A percentile compares a stretch with the other conserved stretches of the same genome.
These are phyloP conservation scores for Orthochromis indermauri DNA, from an alignment of 2,113 vertebrate genomes.

Conservation along the genomic window DNA sequence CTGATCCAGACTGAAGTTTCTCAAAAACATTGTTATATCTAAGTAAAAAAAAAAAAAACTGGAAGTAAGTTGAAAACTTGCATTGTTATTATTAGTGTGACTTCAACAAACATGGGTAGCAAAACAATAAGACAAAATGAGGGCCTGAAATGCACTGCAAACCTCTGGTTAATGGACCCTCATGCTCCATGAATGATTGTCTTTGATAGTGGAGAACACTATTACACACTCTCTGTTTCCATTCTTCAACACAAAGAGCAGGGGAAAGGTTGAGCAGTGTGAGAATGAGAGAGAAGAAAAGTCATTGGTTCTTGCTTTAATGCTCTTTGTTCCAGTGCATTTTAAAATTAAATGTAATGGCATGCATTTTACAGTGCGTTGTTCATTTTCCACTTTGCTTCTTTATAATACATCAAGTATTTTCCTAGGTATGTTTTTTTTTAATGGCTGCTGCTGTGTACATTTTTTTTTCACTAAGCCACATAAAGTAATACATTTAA, in stretches of 20 bases:
- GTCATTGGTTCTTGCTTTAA: background rate
- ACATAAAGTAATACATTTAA: background rate
- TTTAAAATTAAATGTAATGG: slow-evolving; percentile 3
- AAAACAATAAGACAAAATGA: slow-evolving; percentile 12
- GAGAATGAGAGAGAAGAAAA: background rate
- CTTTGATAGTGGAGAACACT: slow-evolving; percentile 15
- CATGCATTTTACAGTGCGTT: background rate
- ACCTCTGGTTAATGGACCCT: slow-evolving; percentile 34
- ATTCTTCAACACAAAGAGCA: slow-evolving; percentile 9
- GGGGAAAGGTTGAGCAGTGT: background rate
- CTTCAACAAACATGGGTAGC: background rate
- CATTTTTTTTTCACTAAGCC: background rate
- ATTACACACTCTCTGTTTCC: slow-evolving; percentile 31
- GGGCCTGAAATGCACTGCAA: slow-evolving; percentile 16
- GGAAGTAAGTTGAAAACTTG: background rate
- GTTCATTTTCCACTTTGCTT: background rate
- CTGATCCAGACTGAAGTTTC: background rate
- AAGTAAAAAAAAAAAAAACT: background rate
- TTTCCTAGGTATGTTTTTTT: background rate
- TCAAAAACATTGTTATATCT: background rate
- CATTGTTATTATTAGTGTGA: background rate
- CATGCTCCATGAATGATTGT: slow-evolving; percentile 18
- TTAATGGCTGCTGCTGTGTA: background rate
- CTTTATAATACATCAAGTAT: background rate
- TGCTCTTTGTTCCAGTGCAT: background rate